phyloP scores from a whole-genome alignment of 1,140 invertebrate species.

The Scylla paramamosain region DNA sequence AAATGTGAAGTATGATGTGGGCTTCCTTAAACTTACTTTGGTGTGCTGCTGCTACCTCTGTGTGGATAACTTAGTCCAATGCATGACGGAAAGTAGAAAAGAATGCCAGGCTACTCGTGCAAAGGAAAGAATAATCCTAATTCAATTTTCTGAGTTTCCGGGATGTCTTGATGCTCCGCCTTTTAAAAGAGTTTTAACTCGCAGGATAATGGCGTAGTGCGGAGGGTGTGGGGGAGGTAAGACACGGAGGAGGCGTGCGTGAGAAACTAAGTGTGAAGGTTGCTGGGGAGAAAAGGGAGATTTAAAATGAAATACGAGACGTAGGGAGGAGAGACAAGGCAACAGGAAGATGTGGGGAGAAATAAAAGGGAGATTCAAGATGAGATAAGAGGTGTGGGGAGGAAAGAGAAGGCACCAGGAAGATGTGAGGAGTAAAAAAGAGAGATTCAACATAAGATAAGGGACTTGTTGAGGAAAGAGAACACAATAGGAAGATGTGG shows the following conservation, averaged over 20 bases:
- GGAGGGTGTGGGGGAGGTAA: neutral
- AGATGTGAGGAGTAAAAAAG: too few relatives aligned
- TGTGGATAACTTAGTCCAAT: too few relatives aligned
- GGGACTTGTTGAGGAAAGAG: too few relatives aligned
- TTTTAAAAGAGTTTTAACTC: conserved; percentile 14
- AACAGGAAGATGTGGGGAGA: neutral
- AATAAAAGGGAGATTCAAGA: neutral
- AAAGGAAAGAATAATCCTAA: neutral
- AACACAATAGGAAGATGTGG: too few relatives aligned
- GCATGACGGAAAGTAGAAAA: neutral
- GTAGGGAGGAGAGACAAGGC: too few relatives aligned
- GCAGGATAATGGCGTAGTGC: neutral
- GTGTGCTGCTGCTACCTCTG: neutral
- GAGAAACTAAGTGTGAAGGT: neutral
- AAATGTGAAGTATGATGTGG: neutral
- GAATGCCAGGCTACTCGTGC: neutral
- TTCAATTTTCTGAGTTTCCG: neutral
- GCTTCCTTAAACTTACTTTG: neutral
- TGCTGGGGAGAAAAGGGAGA: too few relatives aligned
- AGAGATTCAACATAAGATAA: too few relatives aligned
- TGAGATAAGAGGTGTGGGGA: neutral
- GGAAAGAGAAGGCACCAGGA: neutral
- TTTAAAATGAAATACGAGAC: too few relatives aligned
- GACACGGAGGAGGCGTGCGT: neutral
- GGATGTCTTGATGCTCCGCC: neutral